phyloP scores from a whole-genome alignment of 2,113 vertebrate species.

The Oryzias javanicus region DNA sequence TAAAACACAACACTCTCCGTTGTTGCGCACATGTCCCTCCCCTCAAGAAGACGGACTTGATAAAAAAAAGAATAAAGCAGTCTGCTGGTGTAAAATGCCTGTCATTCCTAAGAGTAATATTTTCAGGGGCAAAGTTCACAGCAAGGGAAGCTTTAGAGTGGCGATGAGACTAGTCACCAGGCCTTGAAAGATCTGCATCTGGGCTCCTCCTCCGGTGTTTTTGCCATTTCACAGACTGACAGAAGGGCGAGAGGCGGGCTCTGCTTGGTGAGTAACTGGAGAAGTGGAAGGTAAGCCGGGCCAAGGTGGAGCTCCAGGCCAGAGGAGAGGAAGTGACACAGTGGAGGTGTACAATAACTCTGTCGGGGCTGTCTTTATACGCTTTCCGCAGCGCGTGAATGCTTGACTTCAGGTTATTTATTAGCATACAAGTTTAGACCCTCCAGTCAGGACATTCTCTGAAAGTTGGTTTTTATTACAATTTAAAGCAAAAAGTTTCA shows the following conservation, averaged over 20 bases:
- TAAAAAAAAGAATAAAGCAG: slow-evolving; percentile 72
- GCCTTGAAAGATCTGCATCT: slow-evolving; percentile 24
- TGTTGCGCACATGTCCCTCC: slow-evolving; percentile 61
- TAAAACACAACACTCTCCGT: slow-evolving; percentile 70
- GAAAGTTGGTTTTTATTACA: too few species aligned
- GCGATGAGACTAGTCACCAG: slow-evolving; percentile 15
- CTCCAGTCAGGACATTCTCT: too few species aligned
- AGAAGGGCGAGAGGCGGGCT: slow-evolving; percentile 33
- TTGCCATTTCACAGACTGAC: slow-evolving; percentile 36
- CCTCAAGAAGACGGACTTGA: slow-evolving; percentile 71
- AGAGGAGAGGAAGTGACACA: slow-evolving; percentile 70
- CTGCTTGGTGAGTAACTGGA: slow-evolving; percentile 58
- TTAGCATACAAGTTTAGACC: not conserved
- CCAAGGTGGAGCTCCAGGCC: slow-evolving; percentile 53
- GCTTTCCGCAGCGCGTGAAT: slow-evolving; percentile 12
- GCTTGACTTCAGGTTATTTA: not conserved
- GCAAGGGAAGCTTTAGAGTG: slow-evolving; percentile 71
- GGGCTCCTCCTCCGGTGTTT: not conserved
- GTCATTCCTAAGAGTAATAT: slow-evolving; percentile 83
- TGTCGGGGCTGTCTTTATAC: slow-evolving; percentile 20
- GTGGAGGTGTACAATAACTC: slow-evolving; percentile 52
- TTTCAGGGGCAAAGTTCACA: slow-evolving; percentile 76
- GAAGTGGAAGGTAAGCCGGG: slow-evolving; percentile 62
- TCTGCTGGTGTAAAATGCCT: slow-evolving; percentile 77
- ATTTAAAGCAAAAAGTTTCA: too few species aligned